Conservation (phyloP, 2,113 vertebrate species). For the Phrynocephalus versicolor region DNA sequence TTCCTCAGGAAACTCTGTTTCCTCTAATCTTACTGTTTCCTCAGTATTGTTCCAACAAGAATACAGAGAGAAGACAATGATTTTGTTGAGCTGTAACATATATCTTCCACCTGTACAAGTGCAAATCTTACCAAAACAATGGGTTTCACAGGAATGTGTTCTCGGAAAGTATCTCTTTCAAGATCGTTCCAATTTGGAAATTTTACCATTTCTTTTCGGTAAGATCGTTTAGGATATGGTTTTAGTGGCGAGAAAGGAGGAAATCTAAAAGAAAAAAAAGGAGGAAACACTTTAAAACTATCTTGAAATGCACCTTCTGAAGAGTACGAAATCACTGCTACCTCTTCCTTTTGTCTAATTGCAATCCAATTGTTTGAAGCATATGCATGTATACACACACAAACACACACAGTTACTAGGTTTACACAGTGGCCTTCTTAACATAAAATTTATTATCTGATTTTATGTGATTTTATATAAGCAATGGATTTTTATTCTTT, state of each 20-base stretch:
- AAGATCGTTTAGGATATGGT: slow-evolving; percentile 76
- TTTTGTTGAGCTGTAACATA: no score
- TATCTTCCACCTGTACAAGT: not conserved
- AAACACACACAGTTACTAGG: no score
- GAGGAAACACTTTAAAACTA: slow-evolving; percentile 26
- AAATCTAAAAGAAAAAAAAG: slow-evolving; percentile 74
- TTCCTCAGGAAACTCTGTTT: no score
- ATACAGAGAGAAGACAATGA: not conserved
- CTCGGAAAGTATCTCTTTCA: slow-evolving; percentile 60
- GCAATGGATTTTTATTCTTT: no score
- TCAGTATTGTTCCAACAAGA: not conserved
- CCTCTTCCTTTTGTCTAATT: not conserved
- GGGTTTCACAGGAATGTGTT: slow-evolving; percentile 72
- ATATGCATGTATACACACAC: not conserved
- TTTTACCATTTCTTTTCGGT: slow-evolving; percentile 71
- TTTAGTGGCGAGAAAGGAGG: slow-evolving; percentile 84
- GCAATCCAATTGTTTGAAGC: not conserved
- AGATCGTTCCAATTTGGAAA: slow-evolving; percentile 77
- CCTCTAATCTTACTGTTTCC: no score
- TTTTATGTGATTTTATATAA: no score
- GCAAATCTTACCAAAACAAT: slow-evolving; percentile 72
- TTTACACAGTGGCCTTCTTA: not conserved
- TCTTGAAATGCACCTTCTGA: not conserved
- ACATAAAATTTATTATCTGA: no score
- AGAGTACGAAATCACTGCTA: not conserved